Conservation (phyloP, 2,113 vertebrate species). For the Eclectus roratus region DNA sequence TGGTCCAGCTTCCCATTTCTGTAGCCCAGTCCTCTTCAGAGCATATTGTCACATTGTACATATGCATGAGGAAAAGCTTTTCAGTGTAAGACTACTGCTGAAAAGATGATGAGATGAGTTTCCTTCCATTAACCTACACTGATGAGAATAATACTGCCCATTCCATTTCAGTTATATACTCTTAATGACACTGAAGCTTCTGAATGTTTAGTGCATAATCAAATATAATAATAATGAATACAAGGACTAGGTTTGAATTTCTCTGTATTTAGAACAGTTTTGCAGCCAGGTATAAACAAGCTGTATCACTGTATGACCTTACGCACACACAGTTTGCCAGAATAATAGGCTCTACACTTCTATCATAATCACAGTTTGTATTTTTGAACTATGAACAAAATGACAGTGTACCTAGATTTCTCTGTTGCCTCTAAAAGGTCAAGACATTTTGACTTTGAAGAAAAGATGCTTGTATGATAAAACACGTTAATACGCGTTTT, state of each 20-base stretch:
- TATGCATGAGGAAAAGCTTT: not conserved
- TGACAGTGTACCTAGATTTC: not conserved
- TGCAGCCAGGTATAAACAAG: not conserved
- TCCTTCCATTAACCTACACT: conserved; percentile 61
- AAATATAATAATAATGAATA: not conserved
- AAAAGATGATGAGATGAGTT: conserved; percentile 44
- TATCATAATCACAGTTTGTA: not conserved
- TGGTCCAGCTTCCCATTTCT: not conserved
- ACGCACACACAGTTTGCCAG: not conserved
- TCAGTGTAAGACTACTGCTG: not conserved
- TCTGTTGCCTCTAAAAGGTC: not conserved
- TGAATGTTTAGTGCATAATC: conserved; percentile 62
- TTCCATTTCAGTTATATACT: conserved; percentile 32
- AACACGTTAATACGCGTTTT: not conserved
- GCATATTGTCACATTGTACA: not conserved
- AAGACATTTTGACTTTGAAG: not conserved
- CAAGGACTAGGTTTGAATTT: not conserved
- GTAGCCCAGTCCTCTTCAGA: not conserved
- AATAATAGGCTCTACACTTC: not conserved
- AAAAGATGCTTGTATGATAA: not conserved
- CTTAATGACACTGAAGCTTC: not conserved
- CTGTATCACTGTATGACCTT: not conserved
- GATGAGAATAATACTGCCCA: conserved; percentile 22
- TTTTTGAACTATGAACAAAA: not conserved
- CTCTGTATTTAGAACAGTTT: not conserved